Percentiles rank a stretch among this genome's conserved stretches.
Evolutionary conservation across 1,140 invertebrate species (phyloP).

Genomic region (Monochamus saltuarius): DNA sequence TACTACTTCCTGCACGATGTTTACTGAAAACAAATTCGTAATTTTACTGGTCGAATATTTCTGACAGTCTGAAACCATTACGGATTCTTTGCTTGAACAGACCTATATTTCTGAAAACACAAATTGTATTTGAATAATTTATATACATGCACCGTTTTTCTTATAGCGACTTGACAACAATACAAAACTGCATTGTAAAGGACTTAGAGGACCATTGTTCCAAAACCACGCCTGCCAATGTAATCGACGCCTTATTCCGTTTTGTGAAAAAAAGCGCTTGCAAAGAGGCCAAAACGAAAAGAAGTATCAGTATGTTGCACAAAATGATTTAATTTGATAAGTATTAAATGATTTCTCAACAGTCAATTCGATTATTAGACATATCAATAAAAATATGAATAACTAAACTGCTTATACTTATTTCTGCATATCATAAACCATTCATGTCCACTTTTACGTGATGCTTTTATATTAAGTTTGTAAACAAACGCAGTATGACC

Average conservation of each 20-base stretch:
- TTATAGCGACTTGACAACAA: constrained; percentile 59
- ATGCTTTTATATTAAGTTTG: no score
- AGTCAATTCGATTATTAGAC: not conserved
- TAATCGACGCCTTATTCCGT: constrained; percentile 73
- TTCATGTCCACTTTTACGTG: no score
- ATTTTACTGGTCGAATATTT: no score
- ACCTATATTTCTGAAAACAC: no score
- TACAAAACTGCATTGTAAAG: constrained; percentile 67
- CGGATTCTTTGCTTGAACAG: no score
- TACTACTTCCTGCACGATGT: no score
- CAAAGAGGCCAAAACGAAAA: constrained; percentile 20
- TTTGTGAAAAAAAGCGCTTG: constrained; percentile 51
- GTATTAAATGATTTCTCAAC: not conserved
- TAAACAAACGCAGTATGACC: no score
- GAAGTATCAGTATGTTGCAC: constrained; percentile 18
- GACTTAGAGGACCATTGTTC: constrained; percentile 65
- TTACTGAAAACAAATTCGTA: no score
- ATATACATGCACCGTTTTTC: constrained; percentile 10
- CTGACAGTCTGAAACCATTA: no score
- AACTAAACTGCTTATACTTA: not conserved
- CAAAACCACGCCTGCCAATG: constrained; percentile 75
- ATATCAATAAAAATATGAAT: not conserved
- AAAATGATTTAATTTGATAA: not conserved
- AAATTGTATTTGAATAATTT: no score
- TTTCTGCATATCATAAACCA: not conserved